phyloP scores from a whole-genome alignment of 92 coral and sea anemone species.

The Porites lobata region DNA sequence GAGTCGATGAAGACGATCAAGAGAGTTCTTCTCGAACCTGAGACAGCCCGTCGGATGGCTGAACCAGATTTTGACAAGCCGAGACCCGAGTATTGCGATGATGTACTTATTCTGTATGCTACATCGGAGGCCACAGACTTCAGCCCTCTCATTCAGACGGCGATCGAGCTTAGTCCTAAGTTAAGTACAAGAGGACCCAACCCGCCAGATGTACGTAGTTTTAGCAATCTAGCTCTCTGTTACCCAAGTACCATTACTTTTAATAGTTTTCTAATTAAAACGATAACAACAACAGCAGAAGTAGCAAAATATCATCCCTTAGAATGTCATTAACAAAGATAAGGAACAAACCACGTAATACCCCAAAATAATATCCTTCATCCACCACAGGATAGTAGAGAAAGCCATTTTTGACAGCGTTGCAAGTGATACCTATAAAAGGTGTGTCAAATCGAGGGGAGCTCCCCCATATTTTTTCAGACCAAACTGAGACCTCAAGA shows the following conservation, averaged over 20 bases:
- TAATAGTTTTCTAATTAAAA: too few relatives aligned
- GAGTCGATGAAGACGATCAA: constrained; percentile 26
- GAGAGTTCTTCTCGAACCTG: constrained; percentile 41
- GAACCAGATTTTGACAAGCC: constrained; percentile 45
- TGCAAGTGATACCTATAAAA: too few relatives aligned
- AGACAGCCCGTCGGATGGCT: constrained; percentile 44
- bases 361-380: too few relatives aligned
- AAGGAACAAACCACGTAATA: too few relatives aligned
- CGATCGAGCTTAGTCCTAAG: constrained; percentile 45
- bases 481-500: too few relatives aligned
- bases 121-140: constrained; percentile 30
- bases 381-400: too few relatives aligned
- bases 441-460: too few relatives aligned
- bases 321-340: too few relatives aligned
- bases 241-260: not conserved
- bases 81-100: constrained; percentile 49
- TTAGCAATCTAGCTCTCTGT: not conserved
- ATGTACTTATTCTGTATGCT: constrained; percentile 58
- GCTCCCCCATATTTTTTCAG: too few relatives aligned
- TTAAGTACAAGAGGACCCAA: constrained; percentile 18
- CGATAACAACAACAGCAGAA: too few relatives aligned
- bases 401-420: too few relatives aligned
- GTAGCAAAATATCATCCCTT: too few relatives aligned
- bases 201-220: constrained; percentile 23
- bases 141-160: constrained; percentile 56